Evolutionary conservation across 1,140 invertebrate genomes (phyloP), one percentile per base, ranked within the genome.

Genomic region (Heterodera carotae): DNA sequence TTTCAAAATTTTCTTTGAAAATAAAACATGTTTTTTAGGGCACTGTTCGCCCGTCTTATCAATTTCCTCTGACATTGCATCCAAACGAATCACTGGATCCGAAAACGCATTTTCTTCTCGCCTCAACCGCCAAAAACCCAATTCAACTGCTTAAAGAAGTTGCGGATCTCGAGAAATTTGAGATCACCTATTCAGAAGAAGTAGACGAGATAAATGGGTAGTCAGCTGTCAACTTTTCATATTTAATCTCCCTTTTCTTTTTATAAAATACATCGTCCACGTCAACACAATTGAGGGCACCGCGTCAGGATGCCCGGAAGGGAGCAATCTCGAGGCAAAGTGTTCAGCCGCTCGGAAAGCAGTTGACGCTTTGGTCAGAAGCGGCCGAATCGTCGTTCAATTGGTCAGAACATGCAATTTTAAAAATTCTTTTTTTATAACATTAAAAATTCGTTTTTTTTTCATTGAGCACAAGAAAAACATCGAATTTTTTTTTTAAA

Each of bases 71-170:
- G 25, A 74, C 71, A 2, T 62, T 56, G 39, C 53, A 62, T 60
- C 71, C 71, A 59, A 31, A 36, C 34, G 71, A 74, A 36, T 27
- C 43, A 33, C 71, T 74, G 31, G 56, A 74, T 12, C 56, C 71
- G 10, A 43, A n/a, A 29, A 74, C 71, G 18, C 71, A 74, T 36
- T 74, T 74, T 34, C 22, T 59, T 2, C 56, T 74, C 15, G 71
- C 71, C 22, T 39, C 53, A 18, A 2, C 43, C 34, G 48, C 31
- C 15, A 74, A 62, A 29, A 74, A 33, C 25, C 62, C 62, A 34
- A 34, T 66, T 34, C 27, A 31, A 22, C 22, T 66, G 62, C 62
- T 66, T 0, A 66, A 66, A 29, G 62, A 66, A 34, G 10, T 66
- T 8, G 62, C 62, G 27, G 62, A 29, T 66, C 62, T 12, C 10